These are phyloP conservation scores for Bubalus kerabau DNA, from an alignment of 2,113 vertebrate species.

Conservation along the genomic window DNA sequence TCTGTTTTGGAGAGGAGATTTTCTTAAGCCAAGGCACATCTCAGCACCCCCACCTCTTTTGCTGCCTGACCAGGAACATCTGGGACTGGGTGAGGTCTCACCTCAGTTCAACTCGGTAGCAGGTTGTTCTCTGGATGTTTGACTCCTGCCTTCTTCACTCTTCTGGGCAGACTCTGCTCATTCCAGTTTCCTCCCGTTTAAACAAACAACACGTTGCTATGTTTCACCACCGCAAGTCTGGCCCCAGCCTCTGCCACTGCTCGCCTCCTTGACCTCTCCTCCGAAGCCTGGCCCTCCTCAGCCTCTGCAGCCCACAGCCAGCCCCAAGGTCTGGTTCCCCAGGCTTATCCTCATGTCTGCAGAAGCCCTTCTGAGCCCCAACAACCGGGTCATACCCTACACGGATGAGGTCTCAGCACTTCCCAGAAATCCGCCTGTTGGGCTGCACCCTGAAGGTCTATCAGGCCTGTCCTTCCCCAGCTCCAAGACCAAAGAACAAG, in stretches of 20 bases:
- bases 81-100: not conserved
- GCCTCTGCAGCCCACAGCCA: not conserved
- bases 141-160: not conserved
- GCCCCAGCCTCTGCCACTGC: not conserved
- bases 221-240: not conserved
- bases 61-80: not conserved
- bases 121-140: not conserved
- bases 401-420: not conserved
- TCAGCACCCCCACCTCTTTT: not conserved
- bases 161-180: not conserved
- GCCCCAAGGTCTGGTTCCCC: not conserved
- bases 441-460: not conserved
- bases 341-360: not conserved
- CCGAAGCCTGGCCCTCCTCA: not conserved
- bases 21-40: not conserved
- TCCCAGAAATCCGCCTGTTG: not conserved
- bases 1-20: not conserved
- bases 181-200: not conserved
- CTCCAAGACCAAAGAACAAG: not conserved
- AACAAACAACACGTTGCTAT: conserved; percentile 13
- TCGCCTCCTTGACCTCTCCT: not conserved
- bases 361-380: not conserved
- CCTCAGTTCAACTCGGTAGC: not conserved
- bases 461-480: not conserved
- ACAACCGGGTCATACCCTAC: too few species aligned